Percentiles rank a stretch among this genome's conserved stretches.
phyloP scores from a whole-genome alignment of 2,888 invertebrate genomes.

The Myathropa florea region DNA sequence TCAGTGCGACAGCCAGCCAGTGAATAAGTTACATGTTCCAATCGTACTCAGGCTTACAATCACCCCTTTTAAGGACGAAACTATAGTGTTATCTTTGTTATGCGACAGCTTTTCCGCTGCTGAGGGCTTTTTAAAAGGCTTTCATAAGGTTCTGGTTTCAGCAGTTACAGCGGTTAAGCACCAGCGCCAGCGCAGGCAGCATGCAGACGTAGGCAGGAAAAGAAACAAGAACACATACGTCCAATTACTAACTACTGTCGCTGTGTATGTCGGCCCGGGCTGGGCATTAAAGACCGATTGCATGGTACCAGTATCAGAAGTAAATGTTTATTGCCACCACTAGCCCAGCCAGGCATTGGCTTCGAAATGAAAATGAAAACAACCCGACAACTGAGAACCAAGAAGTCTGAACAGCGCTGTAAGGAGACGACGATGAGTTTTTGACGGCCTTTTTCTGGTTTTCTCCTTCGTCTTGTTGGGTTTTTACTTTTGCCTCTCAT shows the following conservation, averaged over 20 bases:
- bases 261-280: conserved; percentile 1
- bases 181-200: background rate
- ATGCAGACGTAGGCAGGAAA: background rate
- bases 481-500: conserved; percentile 27
- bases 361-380: background rate
- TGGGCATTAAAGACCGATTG: conserved; percentile 5
- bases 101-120: conserved; percentile 67
- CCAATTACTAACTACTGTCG: conserved; percentile 54
- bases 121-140: conserved; percentile 58
- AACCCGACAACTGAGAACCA: conserved; percentile 8
- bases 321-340: conserved; percentile 31
- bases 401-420: conserved; percentile 1
- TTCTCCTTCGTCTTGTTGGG: background rate
- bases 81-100: conserved; percentile 60
- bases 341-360: background rate
- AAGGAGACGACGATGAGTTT: conserved; percentile 16
- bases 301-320: conserved; percentile 23
- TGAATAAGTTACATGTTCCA: conserved; percentile 58
- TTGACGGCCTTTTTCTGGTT: conserved; percentile 17
- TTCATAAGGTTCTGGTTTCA: conserved; percentile 27
- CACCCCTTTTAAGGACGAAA: conserved; percentile 60
- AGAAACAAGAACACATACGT: conserved; percentile 9
- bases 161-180: conserved; percentile 40
- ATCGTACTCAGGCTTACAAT: conserved; percentile 39
- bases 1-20: conserved; percentile 40